Base-by-base conservation (phyloP, 2,888 invertebrate genomes). In the Cacoxenus indagator region DNA sequence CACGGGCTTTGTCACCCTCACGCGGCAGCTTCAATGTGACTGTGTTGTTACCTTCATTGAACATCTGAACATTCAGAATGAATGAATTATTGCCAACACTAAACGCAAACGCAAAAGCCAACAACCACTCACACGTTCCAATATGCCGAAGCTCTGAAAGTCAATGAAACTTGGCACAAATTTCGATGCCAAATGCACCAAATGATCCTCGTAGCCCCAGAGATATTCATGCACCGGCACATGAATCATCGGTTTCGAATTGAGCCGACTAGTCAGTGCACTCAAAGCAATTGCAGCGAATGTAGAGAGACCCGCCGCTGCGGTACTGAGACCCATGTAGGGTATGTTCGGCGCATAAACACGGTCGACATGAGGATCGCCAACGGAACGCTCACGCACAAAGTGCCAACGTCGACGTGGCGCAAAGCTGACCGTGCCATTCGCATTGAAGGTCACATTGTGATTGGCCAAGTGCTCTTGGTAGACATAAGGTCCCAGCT, bases 401-500 rank as follows among this genome's bases (percentile, higher is more conserved):
- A 92, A 93, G 65, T 89, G 75, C 8, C 94, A 88, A 1, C 84
- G 85, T 22, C 92, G 88, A 64, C 87, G 89, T 0, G 95, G 95
- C 0, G 87, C 87, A 84, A 91, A 94, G 0, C 91, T 91, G 74
- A 95, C 84, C 0, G 93, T 92, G 0, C 92, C 92, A 73, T 92
- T 91, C 57, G 70, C 70, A 73, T 91, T 89, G 87, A 93, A 91
- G 4, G 90, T 91, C 8, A 92, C 88, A 77, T 95, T 92, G 37
- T 89, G 87, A 78, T 95, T 92, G 62, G 91, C 91, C 64, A 95
- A 86, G 57, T 90, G 82, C 87, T 95, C 95, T 81, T 92, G 92
- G 88, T 95, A 97, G 19, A 93, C 92, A 82, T 94, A 95, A 0
- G 96, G 96, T 0, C 96, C 96, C 22, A 95, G 86, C 89, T 96